phyloP scores from a whole-genome alignment of 1,140 invertebrate species.

The Aphidius ervi region DNA sequence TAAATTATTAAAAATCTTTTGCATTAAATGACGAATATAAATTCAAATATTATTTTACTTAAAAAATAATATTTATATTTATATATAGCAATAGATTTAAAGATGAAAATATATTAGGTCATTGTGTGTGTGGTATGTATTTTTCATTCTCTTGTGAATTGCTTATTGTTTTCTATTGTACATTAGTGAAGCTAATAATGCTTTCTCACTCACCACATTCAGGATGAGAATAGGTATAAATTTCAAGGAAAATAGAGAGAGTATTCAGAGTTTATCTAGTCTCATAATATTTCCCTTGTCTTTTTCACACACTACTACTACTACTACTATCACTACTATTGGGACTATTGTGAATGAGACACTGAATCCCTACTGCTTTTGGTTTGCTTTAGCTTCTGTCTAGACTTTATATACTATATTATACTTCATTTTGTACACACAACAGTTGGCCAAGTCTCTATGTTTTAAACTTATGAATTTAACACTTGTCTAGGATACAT shows the following conservation, averaged over 20 bases:
- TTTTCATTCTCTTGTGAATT: not conserved
- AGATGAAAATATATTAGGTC: not conserved
- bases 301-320: no score
- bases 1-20: no score
- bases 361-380: no score
- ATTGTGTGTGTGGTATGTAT: constrained; percentile 1
- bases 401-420: no score
- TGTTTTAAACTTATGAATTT: constrained; percentile 8
- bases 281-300: not conserved
- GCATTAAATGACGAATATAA: no score
- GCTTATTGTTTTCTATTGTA: constrained; percentile 18
- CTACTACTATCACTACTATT: no score
- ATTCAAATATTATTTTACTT: no score
- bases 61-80: no score
- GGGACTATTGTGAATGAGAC: no score
- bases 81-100: no score
- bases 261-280: constrained; percentile 3
- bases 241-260: constrained; percentile 7
- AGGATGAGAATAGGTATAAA: constrained; percentile 12
- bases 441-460: not conserved
- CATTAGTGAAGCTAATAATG: constrained; percentile 4
- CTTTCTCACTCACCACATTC: constrained; percentile 9
- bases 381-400: no score
- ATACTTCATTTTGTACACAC: no score
- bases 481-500: not conserved